Evolutionary conservation across 2,888 invertebrate species (phyloP).

Genomic region (Petrolisthes manimaculis): DNA sequence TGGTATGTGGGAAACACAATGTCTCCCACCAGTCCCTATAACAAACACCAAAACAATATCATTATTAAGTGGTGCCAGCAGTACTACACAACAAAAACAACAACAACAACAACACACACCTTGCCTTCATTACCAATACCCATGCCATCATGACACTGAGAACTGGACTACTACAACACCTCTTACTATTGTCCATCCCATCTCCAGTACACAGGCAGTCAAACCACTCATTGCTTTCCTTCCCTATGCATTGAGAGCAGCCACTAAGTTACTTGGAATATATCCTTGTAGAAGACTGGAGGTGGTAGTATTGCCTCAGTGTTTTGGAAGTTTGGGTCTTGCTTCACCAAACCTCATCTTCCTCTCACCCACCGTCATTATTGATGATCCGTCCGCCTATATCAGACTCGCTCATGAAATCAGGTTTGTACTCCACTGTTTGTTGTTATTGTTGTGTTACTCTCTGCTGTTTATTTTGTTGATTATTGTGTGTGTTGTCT

Average conservation of each 20-base stretch:
- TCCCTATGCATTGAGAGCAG: slow-evolving; percentile 48
- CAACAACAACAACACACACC: not conserved
- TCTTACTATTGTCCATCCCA: slow-evolving; percentile 23
- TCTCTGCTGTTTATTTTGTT: too few relatives aligned
- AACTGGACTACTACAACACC: not conserved
- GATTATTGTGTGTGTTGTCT: too few relatives aligned
- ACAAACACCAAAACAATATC: too few relatives aligned
- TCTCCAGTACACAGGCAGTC: not conserved
- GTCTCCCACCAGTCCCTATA: too few relatives aligned
- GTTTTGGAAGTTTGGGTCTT: slow-evolving; percentile 58
- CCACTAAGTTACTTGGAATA: slow-evolving; percentile 43
- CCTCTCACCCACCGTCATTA: slow-evolving; percentile 46
- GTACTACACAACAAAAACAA: too few relatives aligned
- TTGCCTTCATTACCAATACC: slow-evolving; percentile 48
- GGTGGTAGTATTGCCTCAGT: slow-evolving; percentile 56
- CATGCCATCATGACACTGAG: slow-evolving; percentile 41
- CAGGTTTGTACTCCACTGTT: slow-evolving; percentile 31
- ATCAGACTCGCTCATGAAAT: slow-evolving; percentile 62
- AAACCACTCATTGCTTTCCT: slow-evolving; percentile 46
- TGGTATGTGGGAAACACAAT: slow-evolving; percentile 54
- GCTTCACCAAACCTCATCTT: slow-evolving; percentile 64
- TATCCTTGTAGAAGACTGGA: slow-evolving; percentile 59
- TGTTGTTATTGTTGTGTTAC: too few relatives aligned
- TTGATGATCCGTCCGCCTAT: slow-evolving; percentile 48
- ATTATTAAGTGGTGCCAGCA: too few relatives aligned